Percentiles rank a stretch among this genome's conserved stretches.
Evolutionary conservation across 2,797 vertebrate genomes (phyloP).

Genomic region (Syngnathus rostellatus): DNA sequence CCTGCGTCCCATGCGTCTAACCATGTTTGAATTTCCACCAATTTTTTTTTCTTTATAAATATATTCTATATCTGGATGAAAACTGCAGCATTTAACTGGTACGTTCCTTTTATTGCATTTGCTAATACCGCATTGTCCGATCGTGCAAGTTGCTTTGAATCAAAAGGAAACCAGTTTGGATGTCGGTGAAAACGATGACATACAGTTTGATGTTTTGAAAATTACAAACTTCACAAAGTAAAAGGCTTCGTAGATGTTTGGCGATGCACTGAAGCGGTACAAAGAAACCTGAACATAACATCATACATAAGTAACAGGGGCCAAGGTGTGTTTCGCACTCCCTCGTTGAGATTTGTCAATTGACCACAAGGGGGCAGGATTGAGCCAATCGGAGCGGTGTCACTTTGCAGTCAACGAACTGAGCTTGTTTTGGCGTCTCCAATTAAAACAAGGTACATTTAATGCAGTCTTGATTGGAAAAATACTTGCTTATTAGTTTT

Average conservation of each 20-base stretch:
- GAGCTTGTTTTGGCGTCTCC: not conserved
- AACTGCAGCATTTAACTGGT: slow-evolving; percentile 94
- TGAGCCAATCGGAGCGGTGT: slow-evolving; percentile 49
- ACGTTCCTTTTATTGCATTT: slow-evolving; percentile 73
- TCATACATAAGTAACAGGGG: slow-evolving; percentile 77
- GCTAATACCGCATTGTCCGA: slow-evolving; percentile 76
- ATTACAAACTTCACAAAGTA: slow-evolving; percentile 68
- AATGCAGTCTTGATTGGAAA: no score
- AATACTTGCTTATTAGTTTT: not conserved
- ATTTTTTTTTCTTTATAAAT: slow-evolving; percentile 69
- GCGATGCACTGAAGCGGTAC: slow-evolving; percentile 82
- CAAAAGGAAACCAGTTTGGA: slow-evolving; percentile 76
- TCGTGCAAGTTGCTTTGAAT: slow-evolving; percentile 82
- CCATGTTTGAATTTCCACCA: slow-evolving; percentile 65
- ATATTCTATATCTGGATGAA: slow-evolving; percentile 81
- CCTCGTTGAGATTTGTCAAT: slow-evolving; percentile 73
- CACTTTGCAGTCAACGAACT: slow-evolving; percentile 43
- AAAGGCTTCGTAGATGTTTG: slow-evolving; percentile 65
- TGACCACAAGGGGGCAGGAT: slow-evolving; percentile 50
- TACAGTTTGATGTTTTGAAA: slow-evolving; percentile 27
- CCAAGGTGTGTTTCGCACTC: slow-evolving; percentile 60
- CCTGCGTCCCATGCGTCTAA: slow-evolving; percentile 81
- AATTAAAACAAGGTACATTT: not conserved
- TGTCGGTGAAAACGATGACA: slow-evolving; percentile 54
- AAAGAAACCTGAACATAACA: slow-evolving; percentile 83